These are phyloP conservation scores for Harmothoe impar DNA, from an alignment of 2,888 invertebrate genomes.

Conservation along the genomic window DNA sequence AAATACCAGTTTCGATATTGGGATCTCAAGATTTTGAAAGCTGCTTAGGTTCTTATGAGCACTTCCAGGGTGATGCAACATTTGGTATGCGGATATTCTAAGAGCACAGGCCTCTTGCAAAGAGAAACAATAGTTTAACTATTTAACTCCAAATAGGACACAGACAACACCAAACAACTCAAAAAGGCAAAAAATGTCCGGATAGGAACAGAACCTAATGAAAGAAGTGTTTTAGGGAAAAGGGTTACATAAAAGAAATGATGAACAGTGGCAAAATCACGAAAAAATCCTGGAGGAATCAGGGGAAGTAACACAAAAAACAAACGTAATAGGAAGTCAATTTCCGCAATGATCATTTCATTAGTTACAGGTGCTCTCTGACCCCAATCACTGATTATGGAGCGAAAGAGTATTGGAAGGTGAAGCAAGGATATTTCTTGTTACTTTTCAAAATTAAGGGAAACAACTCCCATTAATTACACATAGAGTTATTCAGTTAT, in stretches of 20 bases:
- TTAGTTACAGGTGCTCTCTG: not conserved
- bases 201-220: not conserved
- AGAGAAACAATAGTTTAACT: not conserved
- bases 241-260: not conserved
- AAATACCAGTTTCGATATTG: too few species aligned
- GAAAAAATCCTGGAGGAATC: not conserved
- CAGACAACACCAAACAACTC: not conserved
- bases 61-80: too few species aligned
- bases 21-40: too few species aligned
- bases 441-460: not conserved
- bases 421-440: not conserved
- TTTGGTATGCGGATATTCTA: too few species aligned
- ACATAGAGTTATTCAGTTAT: not conserved
- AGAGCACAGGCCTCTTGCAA: too few species aligned
- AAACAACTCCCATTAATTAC: not conserved
- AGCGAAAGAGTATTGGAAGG: not conserved
- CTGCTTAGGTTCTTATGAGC: too few species aligned
- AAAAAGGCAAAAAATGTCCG: not conserved
- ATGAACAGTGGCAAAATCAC: not conserved
- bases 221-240: not conserved
- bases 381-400: not conserved
- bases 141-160: not conserved
- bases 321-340: conserved; percentile 3
- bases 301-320: not conserved
- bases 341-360: not conserved